Evolutionary conservation across 1,140 invertebrate species (phyloP).

Genomic region (Zaprionus tsacasi): DNA sequence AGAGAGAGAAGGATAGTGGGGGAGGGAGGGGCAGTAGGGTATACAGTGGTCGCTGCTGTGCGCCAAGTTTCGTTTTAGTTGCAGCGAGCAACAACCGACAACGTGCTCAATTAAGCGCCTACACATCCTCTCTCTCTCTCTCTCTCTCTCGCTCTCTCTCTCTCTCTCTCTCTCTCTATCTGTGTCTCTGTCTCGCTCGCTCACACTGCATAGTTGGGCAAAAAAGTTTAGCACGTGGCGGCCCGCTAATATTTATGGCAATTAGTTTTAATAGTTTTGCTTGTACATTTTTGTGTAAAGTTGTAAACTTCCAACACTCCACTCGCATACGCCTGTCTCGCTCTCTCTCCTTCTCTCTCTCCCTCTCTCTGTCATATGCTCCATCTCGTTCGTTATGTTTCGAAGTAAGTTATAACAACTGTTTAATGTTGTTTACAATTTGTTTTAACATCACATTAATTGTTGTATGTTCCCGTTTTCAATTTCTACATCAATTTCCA

Average conservation of each 20-base stretch:
- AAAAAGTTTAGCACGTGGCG: slow-evolving; percentile 74
- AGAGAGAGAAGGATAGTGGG: background rate
- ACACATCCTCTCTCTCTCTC: background rate
- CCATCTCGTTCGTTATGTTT: slow-evolving; percentile 10
- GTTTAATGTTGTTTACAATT: slow-evolving; percentile 71
- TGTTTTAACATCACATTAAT: slow-evolving; percentile 55
- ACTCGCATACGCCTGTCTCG: slow-evolving; percentile 12
- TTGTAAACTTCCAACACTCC: slow-evolving; percentile 56
- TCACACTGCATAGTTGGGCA: slow-evolving; percentile 18
- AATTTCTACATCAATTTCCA: slow-evolving; percentile 25
- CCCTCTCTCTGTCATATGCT: background rate
- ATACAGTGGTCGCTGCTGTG: slow-evolving; percentile 25
- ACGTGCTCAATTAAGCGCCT: slow-evolving; percentile 77
- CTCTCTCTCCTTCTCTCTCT: background rate
- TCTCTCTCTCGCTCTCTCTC: background rate
- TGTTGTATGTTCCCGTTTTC: slow-evolving; percentile 13
- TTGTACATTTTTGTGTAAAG: slow-evolving; percentile 74
- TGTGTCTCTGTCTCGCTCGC: slow-evolving; percentile 1
- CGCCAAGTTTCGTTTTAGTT: slow-evolving; percentile 52
- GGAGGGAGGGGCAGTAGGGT: background rate
- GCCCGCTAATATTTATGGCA: slow-evolving; percentile 79
- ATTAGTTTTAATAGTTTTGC: slow-evolving; percentile 81
- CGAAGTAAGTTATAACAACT: slow-evolving; percentile 51
- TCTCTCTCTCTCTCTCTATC: background rate
- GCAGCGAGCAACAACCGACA: slow-evolving; percentile 46